Evolutionary conservation across 1,140 invertebrate genomes (phyloP), one percentile per base, ranked within the genome.

Genomic region (Papilio polyxenes): DNA sequence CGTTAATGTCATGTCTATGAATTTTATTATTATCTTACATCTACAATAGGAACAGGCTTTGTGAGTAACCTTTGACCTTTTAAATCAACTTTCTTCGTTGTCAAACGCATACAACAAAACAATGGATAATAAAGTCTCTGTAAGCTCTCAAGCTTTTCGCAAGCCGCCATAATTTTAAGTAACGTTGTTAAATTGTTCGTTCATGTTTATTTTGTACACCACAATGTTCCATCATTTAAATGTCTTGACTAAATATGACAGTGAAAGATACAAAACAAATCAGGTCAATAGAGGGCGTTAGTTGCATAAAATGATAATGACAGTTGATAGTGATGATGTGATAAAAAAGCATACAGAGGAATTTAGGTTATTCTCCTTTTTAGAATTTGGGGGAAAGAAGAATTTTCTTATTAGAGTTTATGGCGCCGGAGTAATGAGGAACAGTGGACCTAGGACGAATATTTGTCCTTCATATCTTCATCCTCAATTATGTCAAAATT

Each of bases 71-170:
- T 72, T 20, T 62, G 59, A n/a, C 59, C n/a, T 20, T 62, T 62
- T n/a, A 10, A 62, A n/a, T 7, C 59, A 37, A 69, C 62, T 69
- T 69, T 69, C 62, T 23, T 31, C 62, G 23, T 37, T 31, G 62
- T 69, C 62, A 69, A 69, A 31, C 31, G 11, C 62, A 69, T 3
- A 69, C 62, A 69, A 69, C 37, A 31, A 31, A 31, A 69, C 62
- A 69, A 69, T 69, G 62, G 23, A 69, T 23, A 69, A 69, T 69
- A 69, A 69, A 69, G 62, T 37, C 23, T 69, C 37, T 31, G 62
- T 69, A 69, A 31, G 62, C 62, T 69, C 11, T 62, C 9, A 20
- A 69, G 23, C 62, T 69, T 65, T 69, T 37, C 13, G 11, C 62
- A 37, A 69, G 62, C 37, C 23, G 62, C 37, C 5, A 31, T 31